Base-by-base conservation (phyloP, 1,140 invertebrate genomes). In the Saccostrea echinata region DNA sequence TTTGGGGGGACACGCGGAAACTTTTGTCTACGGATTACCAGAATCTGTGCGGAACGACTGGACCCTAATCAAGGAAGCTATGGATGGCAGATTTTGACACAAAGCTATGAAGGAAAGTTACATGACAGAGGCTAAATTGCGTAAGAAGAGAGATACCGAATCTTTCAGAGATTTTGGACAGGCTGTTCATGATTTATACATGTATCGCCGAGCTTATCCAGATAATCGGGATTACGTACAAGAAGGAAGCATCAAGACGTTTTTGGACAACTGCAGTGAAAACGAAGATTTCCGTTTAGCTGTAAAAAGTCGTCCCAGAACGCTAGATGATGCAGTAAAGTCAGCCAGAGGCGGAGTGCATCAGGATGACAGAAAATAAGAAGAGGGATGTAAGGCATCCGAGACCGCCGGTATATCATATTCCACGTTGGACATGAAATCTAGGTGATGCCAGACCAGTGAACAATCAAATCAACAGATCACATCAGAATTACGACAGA, bases 191-290 rank as follows among this genome's bases (percentile, higher is more conserved):
- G 35, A 43, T 43, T 43, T 43, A 43, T 43, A n/a, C n/a, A n/a
- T n/a, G n/a, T n/a, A 43, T 43, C 35, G 35, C 35, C 35, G 35
- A 43, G 35, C 35, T 43, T 43, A 43, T 43, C 35, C 35, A 43
- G 35, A 43, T 43, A 43, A 43, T 6, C 35, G 35, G 6, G 82
- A 84, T 18, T 35, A 61, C 53, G 55, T 53, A 61, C 55, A 87
- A 52, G 86, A 87, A 71, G 57, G 53, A 52, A 87, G 81, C 43
- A 52, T 87, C 24, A 64, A 52, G 27, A 35, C 82, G 12, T 51
- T 43, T 21, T 51, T 52, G 52, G 33, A 53, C 52, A 84, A 84
- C 30, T 84, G 83, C 16, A 84, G 52, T 61, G 83, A 84, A 84
- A 55, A 27, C 4, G 83, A 76, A 71, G 86, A 84, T 30, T 84